A percentile compares a stretch with the other conserved stretches of the same genome.
These are phyloP conservation scores for Gymnodraco acuticeps DNA, from an alignment of 2,797 vertebrate genomes.

Conservation along the genomic window DNA sequence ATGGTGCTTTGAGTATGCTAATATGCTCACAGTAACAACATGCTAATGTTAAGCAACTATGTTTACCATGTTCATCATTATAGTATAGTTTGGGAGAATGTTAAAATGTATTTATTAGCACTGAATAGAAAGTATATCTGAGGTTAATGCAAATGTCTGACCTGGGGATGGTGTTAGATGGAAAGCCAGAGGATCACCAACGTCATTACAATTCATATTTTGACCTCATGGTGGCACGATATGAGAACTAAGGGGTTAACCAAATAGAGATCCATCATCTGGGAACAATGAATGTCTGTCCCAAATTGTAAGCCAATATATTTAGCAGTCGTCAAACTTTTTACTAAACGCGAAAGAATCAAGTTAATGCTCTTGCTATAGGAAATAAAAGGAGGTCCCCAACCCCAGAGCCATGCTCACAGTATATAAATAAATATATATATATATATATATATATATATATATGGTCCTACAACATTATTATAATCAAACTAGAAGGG, in stretches of 20 bases:
- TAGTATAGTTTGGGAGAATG: not conserved
- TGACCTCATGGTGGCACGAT: not conserved
- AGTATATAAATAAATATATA: no score
- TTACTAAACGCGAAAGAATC: not conserved
- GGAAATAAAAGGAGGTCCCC: no score
- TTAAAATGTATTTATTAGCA: constrained; percentile 1
- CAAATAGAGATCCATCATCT: not conserved
- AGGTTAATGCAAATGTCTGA: not conserved
- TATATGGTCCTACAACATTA: not conserved
- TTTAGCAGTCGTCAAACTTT: not conserved
- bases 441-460: no score
- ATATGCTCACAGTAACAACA: not conserved
- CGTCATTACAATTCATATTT: not conserved
- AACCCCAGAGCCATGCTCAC: no score
- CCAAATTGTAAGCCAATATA: not conserved
- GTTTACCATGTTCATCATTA: not conserved
- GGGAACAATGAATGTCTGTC: not conserved
- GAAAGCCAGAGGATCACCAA: not conserved
- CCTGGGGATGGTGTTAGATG: not conserved
- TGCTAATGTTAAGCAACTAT: not conserved
- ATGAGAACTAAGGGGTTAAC: not conserved
- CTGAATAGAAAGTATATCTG: not conserved
- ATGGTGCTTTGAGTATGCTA: not conserved
- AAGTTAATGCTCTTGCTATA: not conserved
- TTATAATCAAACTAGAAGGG: not conserved